Conservation (phyloP, 2,888 invertebrate genomes). For the Drosophila pegasa region DNA sequence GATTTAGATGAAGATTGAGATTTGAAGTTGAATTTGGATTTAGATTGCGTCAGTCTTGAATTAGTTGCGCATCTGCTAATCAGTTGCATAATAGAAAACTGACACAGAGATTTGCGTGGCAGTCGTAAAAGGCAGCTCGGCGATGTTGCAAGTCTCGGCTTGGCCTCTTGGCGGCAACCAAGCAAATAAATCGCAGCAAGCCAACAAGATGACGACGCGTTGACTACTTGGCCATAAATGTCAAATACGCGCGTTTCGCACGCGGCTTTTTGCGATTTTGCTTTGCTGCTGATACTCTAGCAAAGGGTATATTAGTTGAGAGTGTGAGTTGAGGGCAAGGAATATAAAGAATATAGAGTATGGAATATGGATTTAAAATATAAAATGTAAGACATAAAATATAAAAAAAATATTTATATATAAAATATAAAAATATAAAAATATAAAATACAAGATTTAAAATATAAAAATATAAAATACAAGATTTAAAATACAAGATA, state of each 20-base stretch:
- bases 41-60: conserved; percentile 17
- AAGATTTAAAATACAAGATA: no score
- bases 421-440: no score
- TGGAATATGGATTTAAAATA: no score
- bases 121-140: conserved; percentile 30
- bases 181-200: conserved; percentile 34
- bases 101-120: conserved; percentile 20
- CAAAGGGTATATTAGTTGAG: not conserved
- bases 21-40: conserved; percentile 5
- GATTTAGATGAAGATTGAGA: not conserved
- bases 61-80: conserved; percentile 17
- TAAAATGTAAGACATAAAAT: no score
- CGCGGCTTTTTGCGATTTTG: conserved; percentile 33
- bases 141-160: conserved; percentile 35
- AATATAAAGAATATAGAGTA: not conserved
- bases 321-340: not conserved
- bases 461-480: no score
- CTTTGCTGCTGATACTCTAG: conserved; percentile 27
- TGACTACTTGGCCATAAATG: conserved; percentile 56
- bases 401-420: no score
- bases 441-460: no score
- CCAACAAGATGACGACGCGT: conserved; percentile 35
- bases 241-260: conserved; percentile 45
- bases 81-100: conserved; percentile 28
- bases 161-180: conserved; percentile 8